Conservation (phyloP, 2,113 vertebrate species). For the Rhabdomys dilectus region DNA sequence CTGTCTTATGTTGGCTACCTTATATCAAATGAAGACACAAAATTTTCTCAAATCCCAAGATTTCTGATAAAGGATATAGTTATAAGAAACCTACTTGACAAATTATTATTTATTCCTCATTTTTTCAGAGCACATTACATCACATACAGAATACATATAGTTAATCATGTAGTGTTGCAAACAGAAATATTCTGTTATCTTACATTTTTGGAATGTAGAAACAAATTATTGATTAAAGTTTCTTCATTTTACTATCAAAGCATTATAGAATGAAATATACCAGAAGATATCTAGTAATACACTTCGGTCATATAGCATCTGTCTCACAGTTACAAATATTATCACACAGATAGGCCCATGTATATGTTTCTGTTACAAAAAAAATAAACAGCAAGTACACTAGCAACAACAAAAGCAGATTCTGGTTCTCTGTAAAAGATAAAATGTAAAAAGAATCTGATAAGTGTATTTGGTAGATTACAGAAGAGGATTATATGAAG, state of each 20-base stretch:
- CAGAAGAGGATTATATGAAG: background rate
- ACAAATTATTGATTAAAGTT: background rate
- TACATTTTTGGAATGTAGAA: background rate
- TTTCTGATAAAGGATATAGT: background rate
- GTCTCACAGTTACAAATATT: background rate
- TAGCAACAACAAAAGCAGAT: background rate
- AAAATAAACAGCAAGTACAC: background rate
- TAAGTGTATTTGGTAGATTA: background rate
- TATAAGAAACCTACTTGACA: background rate
- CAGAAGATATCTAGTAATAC: background rate
- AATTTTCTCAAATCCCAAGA: background rate
- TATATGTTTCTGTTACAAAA: background rate
- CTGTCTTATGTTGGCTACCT: background rate
- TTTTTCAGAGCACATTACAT: background rate
- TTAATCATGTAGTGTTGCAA: background rate
- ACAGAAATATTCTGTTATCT: background rate
- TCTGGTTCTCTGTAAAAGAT: background rate
- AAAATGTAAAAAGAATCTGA: background rate
- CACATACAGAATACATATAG: background rate
- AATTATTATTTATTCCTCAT: background rate
- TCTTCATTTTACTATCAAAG: background rate
- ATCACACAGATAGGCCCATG: background rate
- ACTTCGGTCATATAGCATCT: background rate
- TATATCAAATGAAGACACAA: background rate
- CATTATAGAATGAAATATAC: background rate